Base-by-base conservation (phyloP, 2,797 vertebrate genomes). In the Furcifer pardalis region DNA sequence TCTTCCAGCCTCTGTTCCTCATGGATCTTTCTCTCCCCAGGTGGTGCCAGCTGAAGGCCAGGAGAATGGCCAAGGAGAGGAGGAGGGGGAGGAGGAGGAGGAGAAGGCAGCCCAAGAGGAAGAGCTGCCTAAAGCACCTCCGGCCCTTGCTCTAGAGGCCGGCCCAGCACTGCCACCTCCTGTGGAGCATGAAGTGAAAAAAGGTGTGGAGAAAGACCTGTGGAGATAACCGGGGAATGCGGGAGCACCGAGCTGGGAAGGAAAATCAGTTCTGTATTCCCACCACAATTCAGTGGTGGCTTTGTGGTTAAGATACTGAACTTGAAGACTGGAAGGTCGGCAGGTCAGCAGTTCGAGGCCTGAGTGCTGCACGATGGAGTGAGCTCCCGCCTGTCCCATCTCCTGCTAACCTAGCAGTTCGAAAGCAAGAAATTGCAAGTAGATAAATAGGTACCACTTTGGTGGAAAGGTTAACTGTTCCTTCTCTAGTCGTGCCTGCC, bases 11-110 rank as follows among this genome's bases (percentile, higher is more conserved):
- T 19, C 21, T 1, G 12, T 7, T 7, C 12, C 4, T 5, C 32
- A 1, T 44, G 30, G 30, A 19, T 7, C 17, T 1, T 62, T 5
- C 7, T 13, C 44, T 21, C 5, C 49, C 1, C 35, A 98, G 98
- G 96, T 98, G 35, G 97, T 98, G 8, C 95, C 97, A 7, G 93
- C 96, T 10, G 97, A 98, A 87, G 92, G 93, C 84, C 97, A 97
- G 83, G 97, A 98, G 92, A 98, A 98, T 35, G 98, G 98, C 21
- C 97, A 97, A 84, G 93, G 94, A 2, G 96, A 95, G 71, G 94
- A 95, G 32, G 96, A 96, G 42, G 97, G 97, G 40, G 96, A 96
- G 42, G 97, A 97, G 75, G 96, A 97, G 72, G 95, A 96, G 9
- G 95, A 95, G 66, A 92, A 95, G 13, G 94, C 94, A 69, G 94